Evolutionary conservation across 2,888 invertebrate genomes (phyloP).

Genomic region (Gibbula magus): DNA sequence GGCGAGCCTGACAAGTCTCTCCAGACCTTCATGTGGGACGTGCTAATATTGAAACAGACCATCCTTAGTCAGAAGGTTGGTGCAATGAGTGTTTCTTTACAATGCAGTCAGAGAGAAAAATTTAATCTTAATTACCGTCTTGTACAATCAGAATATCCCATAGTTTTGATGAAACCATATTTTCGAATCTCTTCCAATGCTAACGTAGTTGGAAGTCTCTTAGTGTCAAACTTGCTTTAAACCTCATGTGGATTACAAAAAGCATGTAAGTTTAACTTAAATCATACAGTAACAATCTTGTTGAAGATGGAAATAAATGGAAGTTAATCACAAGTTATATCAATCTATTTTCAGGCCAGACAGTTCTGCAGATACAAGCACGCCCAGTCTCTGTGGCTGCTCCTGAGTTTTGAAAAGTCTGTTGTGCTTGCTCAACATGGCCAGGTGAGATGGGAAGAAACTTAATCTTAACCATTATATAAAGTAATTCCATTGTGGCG

Average conservation of each 20-base stretch:
- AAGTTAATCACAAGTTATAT: neutral
- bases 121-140: no score
- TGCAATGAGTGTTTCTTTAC: neutral
- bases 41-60: constrained; percentile 51
- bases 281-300: no score
- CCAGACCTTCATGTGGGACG: constrained; percentile 54
- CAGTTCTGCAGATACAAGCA: constrained; percentile 52
- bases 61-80: constrained; percentile 48
- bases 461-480: neutral
- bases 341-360: constrained; percentile 42
- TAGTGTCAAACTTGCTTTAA: no score
- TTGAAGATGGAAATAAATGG: neutral
- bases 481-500: no score
- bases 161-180: no score
- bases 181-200: neutral
- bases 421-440: constrained; percentile 43
- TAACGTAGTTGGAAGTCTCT: no score
- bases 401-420: constrained; percentile 51
- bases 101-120: no score
- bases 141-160: no score
- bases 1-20: constrained; percentile 44
- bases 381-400: constrained; percentile 58
- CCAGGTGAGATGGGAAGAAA: constrained; percentile 41
- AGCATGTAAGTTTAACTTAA: no score
- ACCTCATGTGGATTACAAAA: no score